A percentile compares a stretch with the other conserved stretches of the same genome.
phyloP scores from a whole-genome alignment of 2,888 invertebrate genomes.

The Rhorus exstirpatorius region DNA sequence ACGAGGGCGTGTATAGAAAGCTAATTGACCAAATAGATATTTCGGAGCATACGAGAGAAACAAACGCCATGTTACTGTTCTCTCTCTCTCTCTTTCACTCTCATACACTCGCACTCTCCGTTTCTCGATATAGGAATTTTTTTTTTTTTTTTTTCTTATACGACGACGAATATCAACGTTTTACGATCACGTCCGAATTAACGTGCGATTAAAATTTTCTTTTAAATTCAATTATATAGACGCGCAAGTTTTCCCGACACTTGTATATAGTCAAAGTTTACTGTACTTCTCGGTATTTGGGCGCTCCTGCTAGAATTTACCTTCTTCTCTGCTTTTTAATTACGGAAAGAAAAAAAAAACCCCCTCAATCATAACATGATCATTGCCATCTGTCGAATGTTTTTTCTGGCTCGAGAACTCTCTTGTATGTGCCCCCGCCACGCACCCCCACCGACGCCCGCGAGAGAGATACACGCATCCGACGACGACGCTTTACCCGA shows the following conservation, averaged over 20 bases:
- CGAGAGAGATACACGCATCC: slow-evolving; percentile 22
- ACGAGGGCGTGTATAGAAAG: slow-evolving; percentile 44
- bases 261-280: slow-evolving; percentile 8
- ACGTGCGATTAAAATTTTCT: slow-evolving; percentile 32
- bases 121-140: slow-evolving; percentile 75
- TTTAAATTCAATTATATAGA: slow-evolving; percentile 41
- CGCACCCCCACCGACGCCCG: no score
- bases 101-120: slow-evolving; percentile 20
- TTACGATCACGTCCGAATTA: slow-evolving; percentile 33
- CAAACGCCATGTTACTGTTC: slow-evolving; percentile 83
- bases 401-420: slow-evolving; percentile 73
- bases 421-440: slow-evolving; percentile 38
- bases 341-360: slow-evolving; percentile 23
- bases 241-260: slow-evolving; percentile 32
- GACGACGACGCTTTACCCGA: slow-evolving; percentile 34
- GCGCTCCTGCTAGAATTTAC: slow-evolving; percentile 68
- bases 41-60: slow-evolving; percentile 81
- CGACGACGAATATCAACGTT: slow-evolving; percentile 35
- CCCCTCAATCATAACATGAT: slow-evolving; percentile 82
- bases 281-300: slow-evolving; percentile 4
- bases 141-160: slow-evolving; percentile 1
- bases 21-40: slow-evolving; percentile 75
- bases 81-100: slow-evolving; percentile 58
- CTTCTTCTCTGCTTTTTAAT: slow-evolving; percentile 19
- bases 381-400: slow-evolving; percentile 83